Evolutionary conservation across 2,888 invertebrate genomes (phyloP).

Genomic region (Trichacis sp.): DNA sequence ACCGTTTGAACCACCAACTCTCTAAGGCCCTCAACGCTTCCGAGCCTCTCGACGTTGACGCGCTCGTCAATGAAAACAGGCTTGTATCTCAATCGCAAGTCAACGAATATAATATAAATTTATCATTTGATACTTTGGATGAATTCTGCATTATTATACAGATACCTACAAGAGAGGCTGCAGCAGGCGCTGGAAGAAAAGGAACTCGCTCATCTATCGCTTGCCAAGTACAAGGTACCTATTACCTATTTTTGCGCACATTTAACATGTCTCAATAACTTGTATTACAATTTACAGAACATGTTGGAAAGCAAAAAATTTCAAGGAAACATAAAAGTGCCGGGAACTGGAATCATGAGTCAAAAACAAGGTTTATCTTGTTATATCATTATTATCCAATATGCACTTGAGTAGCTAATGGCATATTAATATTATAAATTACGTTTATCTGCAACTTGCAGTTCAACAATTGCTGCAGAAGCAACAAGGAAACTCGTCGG

Average conservation of each 20-base stretch:
- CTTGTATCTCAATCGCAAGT: no score
- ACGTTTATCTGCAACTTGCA: no score
- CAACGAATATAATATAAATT: no score
- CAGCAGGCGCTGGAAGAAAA: conserved; percentile 85
- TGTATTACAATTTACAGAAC: no score
- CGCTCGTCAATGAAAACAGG: conserved; percentile 85
- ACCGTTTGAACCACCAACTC: conserved; percentile 84
- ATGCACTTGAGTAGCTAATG: no score
- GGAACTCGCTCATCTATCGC: conserved; percentile 79
- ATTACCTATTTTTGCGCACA: no score
- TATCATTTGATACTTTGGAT: no score
- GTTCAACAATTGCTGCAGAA: conserved; percentile 81
- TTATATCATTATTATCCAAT: no score
- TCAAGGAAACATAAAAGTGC: conserved; percentile 78
- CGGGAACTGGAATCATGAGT: conserved; percentile 78
- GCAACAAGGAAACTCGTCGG: conserved; percentile 72
- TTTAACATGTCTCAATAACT: no score
- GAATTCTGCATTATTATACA: no score
- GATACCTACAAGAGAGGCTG: conserved; percentile 83
- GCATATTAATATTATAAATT: no score
- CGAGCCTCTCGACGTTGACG: conserved; percentile 81
- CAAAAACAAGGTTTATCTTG: conserved; percentile 82
- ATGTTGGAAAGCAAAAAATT: conserved; percentile 80
- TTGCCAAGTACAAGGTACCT: conserved; percentile 80
- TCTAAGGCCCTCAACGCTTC: conserved; percentile 75